phyloP scores from a whole-genome alignment of 1,140 invertebrate genomes.

The Drosophila equinoxialis region DNA sequence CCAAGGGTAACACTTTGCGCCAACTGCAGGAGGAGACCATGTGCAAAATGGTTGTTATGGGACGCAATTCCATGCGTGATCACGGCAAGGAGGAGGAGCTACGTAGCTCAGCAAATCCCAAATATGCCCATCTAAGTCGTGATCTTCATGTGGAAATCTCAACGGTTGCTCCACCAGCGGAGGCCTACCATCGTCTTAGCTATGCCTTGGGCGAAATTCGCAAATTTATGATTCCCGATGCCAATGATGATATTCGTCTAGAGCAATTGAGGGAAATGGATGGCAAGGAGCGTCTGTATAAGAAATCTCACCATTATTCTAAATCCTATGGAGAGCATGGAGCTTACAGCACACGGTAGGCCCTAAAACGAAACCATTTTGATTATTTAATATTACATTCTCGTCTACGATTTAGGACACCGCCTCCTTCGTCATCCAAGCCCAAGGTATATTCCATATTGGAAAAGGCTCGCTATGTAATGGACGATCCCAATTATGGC shows the following conservation, averaged over 20 bases:
- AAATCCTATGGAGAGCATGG: slow-evolving; percentile 76
- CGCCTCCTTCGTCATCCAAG: slow-evolving; percentile 84
- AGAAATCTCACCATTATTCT: slow-evolving; percentile 79
- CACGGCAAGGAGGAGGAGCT: slow-evolving; percentile 95
- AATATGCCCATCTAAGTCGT: slow-evolving; percentile 95
- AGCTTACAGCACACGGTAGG: slow-evolving; percentile 69
- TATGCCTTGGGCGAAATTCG: slow-evolving; percentile 92
- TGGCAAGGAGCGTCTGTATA: slow-evolving; percentile 74
- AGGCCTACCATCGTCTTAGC: slow-evolving; percentile 95
- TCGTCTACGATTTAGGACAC: slow-evolving; percentile 53
- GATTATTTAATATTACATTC: background rate
- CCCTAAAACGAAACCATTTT: background rate
- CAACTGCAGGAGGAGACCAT: slow-evolving; percentile 96
- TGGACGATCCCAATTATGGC: slow-evolving; percentile 89
- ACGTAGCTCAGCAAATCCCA: slow-evolving; percentile 92
- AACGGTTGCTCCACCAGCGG: slow-evolving; percentile 93
- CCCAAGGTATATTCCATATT: slow-evolving; percentile 92
- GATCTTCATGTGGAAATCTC: slow-evolving; percentile 97
- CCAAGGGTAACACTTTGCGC: slow-evolving; percentile 96
- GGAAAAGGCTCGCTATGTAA: slow-evolving; percentile 90
- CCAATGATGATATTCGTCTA: slow-evolving; percentile 91
- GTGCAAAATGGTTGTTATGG: slow-evolving; percentile 97
- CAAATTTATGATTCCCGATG: slow-evolving; percentile 89
- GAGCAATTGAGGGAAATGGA: slow-evolving; percentile 90
- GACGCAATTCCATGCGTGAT: slow-evolving; percentile 97